Evolutionary conservation across 2,113 vertebrate genomes (phyloP), one percentile per base, ranked within the genome.

Genomic region (Sardina pilchardus): DNA sequence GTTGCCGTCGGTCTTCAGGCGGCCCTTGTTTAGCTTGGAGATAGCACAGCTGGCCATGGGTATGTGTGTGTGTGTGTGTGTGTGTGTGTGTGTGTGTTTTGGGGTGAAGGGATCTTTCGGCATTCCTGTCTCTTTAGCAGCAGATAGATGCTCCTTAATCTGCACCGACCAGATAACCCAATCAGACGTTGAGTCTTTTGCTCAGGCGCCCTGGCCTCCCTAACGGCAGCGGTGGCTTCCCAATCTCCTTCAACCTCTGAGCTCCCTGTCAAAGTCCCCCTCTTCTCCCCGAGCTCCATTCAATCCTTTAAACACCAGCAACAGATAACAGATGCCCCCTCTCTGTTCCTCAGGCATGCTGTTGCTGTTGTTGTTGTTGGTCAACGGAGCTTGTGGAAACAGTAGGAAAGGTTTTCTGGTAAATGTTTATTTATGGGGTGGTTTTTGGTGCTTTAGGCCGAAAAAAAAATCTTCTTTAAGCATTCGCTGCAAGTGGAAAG

Each of bases 71-170:
- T 42, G 39, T 42, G 39, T 42, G 39, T 42, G 39, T 42, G 39
- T 42, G 39, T 42, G 39, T 42, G 39, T 42, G 39, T 42, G 39
- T 42, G 39, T 42, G 39, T 42, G 39, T 42, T 42, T 42, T 42
- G 39, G 39, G 39, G 39, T 42, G 39, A 17, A 50, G 12, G 48
- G 48, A 50, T 50, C 48, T 86, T 86, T 86, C 43, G 56, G 82
- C 87, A 88, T 88, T 88, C 87, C 85, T 26, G 78, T 59, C 78
- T 82, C 67, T 88, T 86, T 88, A 82, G 82, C 82, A 82, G 26
- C 85, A 84, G 87, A 88, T 88, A 82, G 53, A 86, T 84, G 78
- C 85, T 84, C 34, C 87, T 86, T 84, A 86, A 88, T 88, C 85
- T 88, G 30, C 34, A 12, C n/a, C 36, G 6, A 36, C 21, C 56